Conservation (phyloP, 2,888 invertebrate species). For the Synergus laeviventris region DNA sequence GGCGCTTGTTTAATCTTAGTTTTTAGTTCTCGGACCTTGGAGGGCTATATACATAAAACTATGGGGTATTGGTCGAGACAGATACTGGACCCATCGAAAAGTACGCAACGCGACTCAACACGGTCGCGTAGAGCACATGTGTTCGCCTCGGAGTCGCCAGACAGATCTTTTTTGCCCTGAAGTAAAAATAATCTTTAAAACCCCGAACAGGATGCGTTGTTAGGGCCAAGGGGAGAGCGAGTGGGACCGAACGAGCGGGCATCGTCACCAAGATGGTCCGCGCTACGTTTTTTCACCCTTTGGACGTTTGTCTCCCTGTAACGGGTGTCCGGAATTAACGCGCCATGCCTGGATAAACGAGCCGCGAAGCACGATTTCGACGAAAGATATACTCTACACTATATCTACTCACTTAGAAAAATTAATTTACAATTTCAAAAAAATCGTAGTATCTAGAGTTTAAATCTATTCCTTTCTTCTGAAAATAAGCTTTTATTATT, state of each 20-base stretch:
- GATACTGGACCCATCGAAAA: slow-evolving; percentile 50
- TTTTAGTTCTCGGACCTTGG: slow-evolving; percentile 18
- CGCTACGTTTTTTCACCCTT: slow-evolving; percentile 72
- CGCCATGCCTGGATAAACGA: slow-evolving; percentile 50
- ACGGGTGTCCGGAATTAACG: slow-evolving; percentile 74
- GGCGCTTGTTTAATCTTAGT: background rate
- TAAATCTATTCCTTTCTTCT: background rate
- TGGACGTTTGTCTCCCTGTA: slow-evolving; percentile 70
- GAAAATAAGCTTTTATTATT: background rate
- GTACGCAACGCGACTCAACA: slow-evolving; percentile 41
- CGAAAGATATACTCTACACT: slow-evolving; percentile 9
- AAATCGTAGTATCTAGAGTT: background rate
- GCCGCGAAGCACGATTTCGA: slow-evolving; percentile 47
- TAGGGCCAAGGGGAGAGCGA: slow-evolving; percentile 58
- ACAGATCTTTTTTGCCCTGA: slow-evolving; percentile 75
- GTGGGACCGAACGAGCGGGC: slow-evolving; percentile 59
- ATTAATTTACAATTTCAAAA: background rate
- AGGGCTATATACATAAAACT: background rate
- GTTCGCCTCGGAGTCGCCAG: slow-evolving; percentile 72
- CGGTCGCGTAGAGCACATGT: slow-evolving; percentile 64
- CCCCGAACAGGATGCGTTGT: slow-evolving; percentile 75
- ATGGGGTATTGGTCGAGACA: slow-evolving; percentile 42
- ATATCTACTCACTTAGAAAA: background rate
- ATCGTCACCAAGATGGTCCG: slow-evolving; percentile 72
- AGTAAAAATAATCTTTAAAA: slow-evolving; percentile 76